Evolutionary conservation across 2,113 vertebrate genomes (phyloP), one percentile per base, ranked within the genome.

Genomic region (Colistium nudipinnis): DNA sequence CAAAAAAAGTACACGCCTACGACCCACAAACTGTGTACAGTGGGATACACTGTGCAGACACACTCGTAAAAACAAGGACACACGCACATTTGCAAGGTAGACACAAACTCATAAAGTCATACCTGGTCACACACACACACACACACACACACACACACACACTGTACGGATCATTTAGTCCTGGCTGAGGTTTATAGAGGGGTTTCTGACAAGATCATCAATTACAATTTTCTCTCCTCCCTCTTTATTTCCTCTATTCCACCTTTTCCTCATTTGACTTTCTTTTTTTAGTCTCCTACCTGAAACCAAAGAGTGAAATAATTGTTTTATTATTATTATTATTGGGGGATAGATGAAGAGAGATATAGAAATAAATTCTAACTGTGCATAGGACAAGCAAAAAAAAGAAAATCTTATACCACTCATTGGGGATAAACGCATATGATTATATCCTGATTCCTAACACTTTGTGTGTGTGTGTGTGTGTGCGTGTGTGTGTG

Each of bases 171-270:
- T 83, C 75, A 81, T 79, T 84, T 74, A 70, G 35, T 39, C 48
- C 66, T 47, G 54, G 76, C 65, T 74, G 33, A 68, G 49, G 66
- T 81, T 86, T 81, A 83, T 78, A 73, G 74, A 60, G 36, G 55
- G 60, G 36, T 45, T 62, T 52, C 53, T 86, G 84, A 83, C 78
- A 70, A 65, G 60, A 83, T 81, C 78, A 79, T 87, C 53, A 84
- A 76, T 87, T 79, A 81, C 38, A 51, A 6, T 6, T 35, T 59
- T 28, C 17, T 25, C 45, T 52, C 36, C 4, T 49, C 25, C 35
- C n/a, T 45, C 49, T 19, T 61, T 38, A 20, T 30, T 24, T 63
- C 28, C 8, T 52, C 57, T 20, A 1, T 2, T 41, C 54, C 36
- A 14, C n/a, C 14, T 35, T 7, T 16, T 28, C 31, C 51, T 31